phyloP scores from a whole-genome alignment of 2,113 vertebrate genomes.

The Gallinago media region DNA sequence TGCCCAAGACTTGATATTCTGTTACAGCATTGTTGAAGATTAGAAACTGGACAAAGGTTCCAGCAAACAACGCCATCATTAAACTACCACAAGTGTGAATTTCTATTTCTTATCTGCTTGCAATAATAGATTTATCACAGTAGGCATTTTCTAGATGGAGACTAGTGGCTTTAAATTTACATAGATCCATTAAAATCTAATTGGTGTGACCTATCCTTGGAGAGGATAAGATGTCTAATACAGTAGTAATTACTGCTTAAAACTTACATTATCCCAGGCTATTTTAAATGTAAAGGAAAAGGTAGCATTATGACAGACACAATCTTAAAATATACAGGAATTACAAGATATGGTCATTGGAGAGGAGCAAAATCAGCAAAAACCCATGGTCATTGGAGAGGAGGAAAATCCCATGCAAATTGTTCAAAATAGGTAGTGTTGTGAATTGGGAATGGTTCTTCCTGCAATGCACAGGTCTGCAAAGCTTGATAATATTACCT shows the following conservation, averaged over 20 bases:
- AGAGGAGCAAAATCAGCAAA: not conserved
- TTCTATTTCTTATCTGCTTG: not conserved
- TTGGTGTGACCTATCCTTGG: not conserved
- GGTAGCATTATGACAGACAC: not conserved
- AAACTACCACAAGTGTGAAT: not conserved
- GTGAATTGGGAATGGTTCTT: not conserved
- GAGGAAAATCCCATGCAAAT: not conserved
- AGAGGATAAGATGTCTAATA: not conserved
- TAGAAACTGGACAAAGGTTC: not conserved
- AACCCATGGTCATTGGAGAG: not conserved
- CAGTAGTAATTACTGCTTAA: not conserved
- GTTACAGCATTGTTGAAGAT: not conserved
- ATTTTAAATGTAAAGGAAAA: not conserved
- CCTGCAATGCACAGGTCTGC: accelerated
- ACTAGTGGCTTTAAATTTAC: not conserved
- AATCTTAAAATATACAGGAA: not conserved
- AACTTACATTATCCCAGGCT: not conserved
- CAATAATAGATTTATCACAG: not conserved
- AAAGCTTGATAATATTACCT: not conserved
- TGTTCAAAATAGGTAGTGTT: not conserved
- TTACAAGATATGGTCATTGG: not conserved
- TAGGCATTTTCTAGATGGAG: not conserved
- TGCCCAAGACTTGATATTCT: conserved; percentile 13
- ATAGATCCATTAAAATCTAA: not conserved
- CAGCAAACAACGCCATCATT: not conserved